Evolutionary conservation across 2,888 invertebrate genomes (phyloP).

Genomic region (Cryptocephalus primarius): DNA sequence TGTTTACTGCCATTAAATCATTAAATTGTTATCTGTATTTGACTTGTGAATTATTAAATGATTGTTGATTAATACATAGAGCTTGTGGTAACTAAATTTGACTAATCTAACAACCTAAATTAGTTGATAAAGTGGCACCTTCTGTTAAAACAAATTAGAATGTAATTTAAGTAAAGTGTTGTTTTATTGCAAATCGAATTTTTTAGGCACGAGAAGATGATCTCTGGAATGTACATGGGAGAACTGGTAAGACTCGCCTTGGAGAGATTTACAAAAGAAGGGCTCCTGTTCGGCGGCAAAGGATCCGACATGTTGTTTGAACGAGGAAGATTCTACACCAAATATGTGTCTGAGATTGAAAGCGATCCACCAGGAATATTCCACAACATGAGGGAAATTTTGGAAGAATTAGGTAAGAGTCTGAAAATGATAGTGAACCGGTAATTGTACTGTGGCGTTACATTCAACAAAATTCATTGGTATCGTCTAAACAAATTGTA

Average conservation of each 20-base stretch:
- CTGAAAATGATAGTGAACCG: neutral
- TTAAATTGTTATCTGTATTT: too few species aligned
- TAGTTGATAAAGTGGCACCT: too few species aligned
- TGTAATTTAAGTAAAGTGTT: too few species aligned
- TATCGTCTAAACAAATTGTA: neutral
- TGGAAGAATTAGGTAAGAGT: slow-evolving; percentile 55
- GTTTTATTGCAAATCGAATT: neutral
- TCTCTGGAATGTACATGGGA: slow-evolving; percentile 99
- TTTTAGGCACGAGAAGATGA: slow-evolving; percentile 82
- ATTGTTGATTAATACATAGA: too few species aligned
- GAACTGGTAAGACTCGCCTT: slow-evolving; percentile 84
- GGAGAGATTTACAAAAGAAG: slow-evolving; percentile 69
- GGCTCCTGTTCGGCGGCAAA: slow-evolving; percentile 74
- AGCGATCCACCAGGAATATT: slow-evolving; percentile 69
- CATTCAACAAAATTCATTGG: neutral
- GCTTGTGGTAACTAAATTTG: too few species aligned
- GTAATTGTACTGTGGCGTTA: neutral
- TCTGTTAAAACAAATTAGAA: too few species aligned
- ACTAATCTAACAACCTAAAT: too few species aligned
- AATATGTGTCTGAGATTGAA: slow-evolving; percentile 14
- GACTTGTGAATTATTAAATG: too few species aligned
- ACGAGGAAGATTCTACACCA: slow-evolving; percentile 44
- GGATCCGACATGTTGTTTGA: slow-evolving; percentile 70
- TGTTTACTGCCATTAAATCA: too few species aligned
- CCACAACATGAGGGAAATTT: slow-evolving; percentile 65